A percentile compares a stretch with the other conserved stretches of the same genome.
Conservation (phyloP, 2,888 invertebrate species). For the Charanyca ferruginea region DNA sequence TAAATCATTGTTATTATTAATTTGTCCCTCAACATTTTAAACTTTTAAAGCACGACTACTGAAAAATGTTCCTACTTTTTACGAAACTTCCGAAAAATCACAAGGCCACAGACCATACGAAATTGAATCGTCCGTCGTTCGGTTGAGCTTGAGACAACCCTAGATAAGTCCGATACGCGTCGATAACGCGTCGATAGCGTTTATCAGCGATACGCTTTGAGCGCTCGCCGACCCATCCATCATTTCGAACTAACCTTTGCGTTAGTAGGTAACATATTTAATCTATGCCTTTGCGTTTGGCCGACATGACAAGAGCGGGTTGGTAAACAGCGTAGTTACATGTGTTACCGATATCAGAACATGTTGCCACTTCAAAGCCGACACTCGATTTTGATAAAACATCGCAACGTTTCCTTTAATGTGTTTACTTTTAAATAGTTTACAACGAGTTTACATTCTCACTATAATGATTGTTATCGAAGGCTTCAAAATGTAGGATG, state of each 20-base stretch:
- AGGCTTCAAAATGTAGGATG: slow-evolving; percentile 54
- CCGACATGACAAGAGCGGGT: slow-evolving; percentile 81
- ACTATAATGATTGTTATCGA: slow-evolving; percentile 71
- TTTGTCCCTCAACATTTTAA: background rate
- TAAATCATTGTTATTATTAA: background rate
- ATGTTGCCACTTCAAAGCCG: slow-evolving; percentile 84
- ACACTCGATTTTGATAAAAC: slow-evolving; percentile 82
- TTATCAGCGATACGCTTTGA: slow-evolving; percentile 88
- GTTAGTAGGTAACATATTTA: slow-evolving; percentile 73
- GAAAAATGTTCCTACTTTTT: background rate
- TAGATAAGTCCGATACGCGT: slow-evolving; percentile 75
- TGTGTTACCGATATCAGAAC: slow-evolving; percentile 86
- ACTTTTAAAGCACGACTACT: background rate
- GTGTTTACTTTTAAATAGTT: slow-evolving; percentile 75
- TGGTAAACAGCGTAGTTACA: slow-evolving; percentile 86
- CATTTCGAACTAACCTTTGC: slow-evolving; percentile 77
- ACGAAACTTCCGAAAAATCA: background rate
- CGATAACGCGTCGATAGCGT: slow-evolving; percentile 81
- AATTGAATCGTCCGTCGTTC: slow-evolving; percentile 15
- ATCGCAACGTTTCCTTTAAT: slow-evolving; percentile 82
- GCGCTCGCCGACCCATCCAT: slow-evolving; percentile 88
- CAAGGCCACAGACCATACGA: slow-evolving; percentile 31
- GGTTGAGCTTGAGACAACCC: slow-evolving; percentile 67
- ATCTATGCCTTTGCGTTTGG: slow-evolving; percentile 85
- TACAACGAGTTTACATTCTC: slow-evolving; percentile 67